phyloP scores from a whole-genome alignment of 2,797 vertebrate species.

The Siniperca obscura region DNA sequence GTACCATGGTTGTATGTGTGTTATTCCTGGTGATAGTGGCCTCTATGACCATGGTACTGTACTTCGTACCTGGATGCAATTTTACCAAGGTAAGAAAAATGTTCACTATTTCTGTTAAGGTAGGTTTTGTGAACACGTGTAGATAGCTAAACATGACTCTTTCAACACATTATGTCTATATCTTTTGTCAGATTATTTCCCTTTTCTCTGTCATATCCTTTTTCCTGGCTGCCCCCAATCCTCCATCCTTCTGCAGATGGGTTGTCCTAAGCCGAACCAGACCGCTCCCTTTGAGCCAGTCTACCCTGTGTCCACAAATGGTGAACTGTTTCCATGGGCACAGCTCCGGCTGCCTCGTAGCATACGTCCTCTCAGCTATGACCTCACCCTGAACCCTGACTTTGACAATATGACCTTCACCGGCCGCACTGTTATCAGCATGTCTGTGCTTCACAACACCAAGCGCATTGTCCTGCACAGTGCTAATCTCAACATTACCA shows the following conservation, averaged over 20 bases:
- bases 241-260: conserved; percentile 72
- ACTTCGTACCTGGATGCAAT: conserved; percentile 92
- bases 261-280: conserved; percentile 88
- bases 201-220: background rate
- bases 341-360: conserved; percentile 87
- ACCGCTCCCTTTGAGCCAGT: conserved; percentile 79
- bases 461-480: conserved; percentile 91
- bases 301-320: conserved; percentile 88
- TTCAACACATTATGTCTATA: background rate
- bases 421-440: conserved; percentile 86
- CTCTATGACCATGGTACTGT: conserved; percentile 90
- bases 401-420: conserved; percentile 88
- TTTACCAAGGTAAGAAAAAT: conserved; percentile 89
- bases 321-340: conserved; percentile 92
- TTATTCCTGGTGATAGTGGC: conserved; percentile 88
- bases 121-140: background rate
- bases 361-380: conserved; percentile 89
- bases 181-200: background rate
- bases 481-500: conserved; percentile 88
- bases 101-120: conserved; percentile 1
- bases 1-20: conserved; percentile 87
- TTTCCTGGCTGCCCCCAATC: background rate
- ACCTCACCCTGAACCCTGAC: conserved; percentile 89
- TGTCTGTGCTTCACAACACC: conserved; percentile 85
- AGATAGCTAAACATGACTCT: background rate